These are phyloP conservation scores for Argyra leucocephala DNA, from an alignment of 2,888 invertebrate species.

Conservation along the genomic window DNA sequence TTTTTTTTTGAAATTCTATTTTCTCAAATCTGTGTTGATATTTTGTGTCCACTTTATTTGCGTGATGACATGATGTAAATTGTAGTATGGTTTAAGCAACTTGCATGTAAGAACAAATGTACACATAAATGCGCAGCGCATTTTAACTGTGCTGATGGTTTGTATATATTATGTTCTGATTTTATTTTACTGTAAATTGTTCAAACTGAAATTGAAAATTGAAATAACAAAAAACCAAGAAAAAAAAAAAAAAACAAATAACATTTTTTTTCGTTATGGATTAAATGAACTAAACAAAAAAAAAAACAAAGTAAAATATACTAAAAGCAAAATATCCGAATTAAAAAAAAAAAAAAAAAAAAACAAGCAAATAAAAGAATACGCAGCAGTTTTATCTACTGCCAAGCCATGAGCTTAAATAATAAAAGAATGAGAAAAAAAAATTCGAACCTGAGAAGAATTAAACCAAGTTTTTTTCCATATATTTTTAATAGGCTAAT, in stretches of 20 bases:
- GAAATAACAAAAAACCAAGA: too few species aligned
- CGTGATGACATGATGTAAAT: slow-evolving; percentile 12
- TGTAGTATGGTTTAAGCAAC: slow-evolving; percentile 8
- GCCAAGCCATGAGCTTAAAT: not conserved
- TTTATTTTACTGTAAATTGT: slow-evolving; percentile 10
- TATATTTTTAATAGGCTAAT: not conserved
- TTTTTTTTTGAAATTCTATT: not conserved
- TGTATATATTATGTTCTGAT: too few species aligned
- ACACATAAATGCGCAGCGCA: slow-evolving; percentile 6
- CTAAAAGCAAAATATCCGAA: too few species aligned
- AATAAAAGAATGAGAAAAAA: not conserved
- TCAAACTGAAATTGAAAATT: too few species aligned
- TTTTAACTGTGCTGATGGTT: too few species aligned
- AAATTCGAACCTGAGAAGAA: not conserved
- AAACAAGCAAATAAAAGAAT: not conserved
- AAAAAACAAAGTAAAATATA: too few species aligned
- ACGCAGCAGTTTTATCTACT: not conserved
- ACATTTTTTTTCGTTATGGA: slow-evolving; percentile 7
- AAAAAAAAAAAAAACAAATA: slow-evolving; percentile 9
- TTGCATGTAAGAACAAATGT: not conserved
- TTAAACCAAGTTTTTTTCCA: not conserved
- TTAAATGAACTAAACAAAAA: not conserved
- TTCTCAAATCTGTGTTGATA: not conserved
- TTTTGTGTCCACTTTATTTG: slow-evolving; percentile 8
- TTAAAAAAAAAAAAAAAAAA: not conserved